phyloP scores from a whole-genome alignment of 1,140 invertebrate species.

The Nasonia giraulti region DNA sequence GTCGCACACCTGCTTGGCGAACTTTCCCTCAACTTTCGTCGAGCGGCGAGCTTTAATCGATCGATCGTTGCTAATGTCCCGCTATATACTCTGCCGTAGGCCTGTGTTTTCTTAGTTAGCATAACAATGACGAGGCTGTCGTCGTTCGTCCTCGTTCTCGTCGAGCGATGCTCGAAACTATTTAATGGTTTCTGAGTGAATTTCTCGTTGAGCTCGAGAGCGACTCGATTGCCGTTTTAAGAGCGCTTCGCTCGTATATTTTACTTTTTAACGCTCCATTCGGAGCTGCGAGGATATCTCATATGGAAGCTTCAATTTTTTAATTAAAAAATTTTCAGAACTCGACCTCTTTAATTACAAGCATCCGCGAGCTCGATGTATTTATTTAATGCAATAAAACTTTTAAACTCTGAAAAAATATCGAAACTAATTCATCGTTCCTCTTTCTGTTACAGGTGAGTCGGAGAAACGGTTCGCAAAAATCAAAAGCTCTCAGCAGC shows the following conservation, averaged over 20 bases:
- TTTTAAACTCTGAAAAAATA: background rate
- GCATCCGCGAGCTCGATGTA: no score
- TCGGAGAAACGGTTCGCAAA: background rate
- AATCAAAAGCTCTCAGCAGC: background rate
- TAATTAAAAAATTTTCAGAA: no score
- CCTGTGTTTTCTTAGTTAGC: background rate
- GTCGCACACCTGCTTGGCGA: background rate
- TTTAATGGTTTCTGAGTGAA: background rate
- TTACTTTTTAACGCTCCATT: background rate
- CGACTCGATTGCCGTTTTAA: background rate
- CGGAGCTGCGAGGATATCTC: no score
- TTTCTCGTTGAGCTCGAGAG: background rate
- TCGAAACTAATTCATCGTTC: background rate
- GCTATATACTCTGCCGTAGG: background rate
- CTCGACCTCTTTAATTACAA: no score
- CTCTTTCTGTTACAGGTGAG: background rate
- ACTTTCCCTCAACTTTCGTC: background rate
- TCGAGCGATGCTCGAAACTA: background rate
- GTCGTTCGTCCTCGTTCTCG: no score
- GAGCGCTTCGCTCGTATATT: background rate
- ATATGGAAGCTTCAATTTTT: no score
- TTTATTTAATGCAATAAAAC: no score
- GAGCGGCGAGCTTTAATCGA: background rate
- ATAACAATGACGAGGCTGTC: background rate
- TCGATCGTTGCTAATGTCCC: background rate